Evolutionary conservation across 2,797 vertebrate genomes (phyloP).

Genomic region (Parambassis ranga): DNA sequence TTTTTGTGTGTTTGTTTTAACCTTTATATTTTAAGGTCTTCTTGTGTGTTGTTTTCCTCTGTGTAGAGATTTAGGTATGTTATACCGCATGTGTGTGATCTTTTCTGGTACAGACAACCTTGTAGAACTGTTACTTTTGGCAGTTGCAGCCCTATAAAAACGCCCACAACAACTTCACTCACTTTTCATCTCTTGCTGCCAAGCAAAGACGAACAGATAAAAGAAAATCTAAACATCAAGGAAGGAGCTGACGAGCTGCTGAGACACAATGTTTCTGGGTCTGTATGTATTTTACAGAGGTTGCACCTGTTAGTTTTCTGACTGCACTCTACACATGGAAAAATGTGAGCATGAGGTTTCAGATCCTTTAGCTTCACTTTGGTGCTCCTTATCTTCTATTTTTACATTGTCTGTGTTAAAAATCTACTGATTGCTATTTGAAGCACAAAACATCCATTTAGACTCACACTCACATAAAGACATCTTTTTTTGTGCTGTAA

Average conservation of each 20-base stretch:
- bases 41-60: not conserved
- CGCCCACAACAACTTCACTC: not conserved
- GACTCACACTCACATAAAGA: too few relatives aligned
- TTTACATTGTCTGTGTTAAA: too few relatives aligned
- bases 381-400: too few relatives aligned
- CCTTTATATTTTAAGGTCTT: not conserved
- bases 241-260: constrained; percentile 13
- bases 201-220: constrained; percentile 25
- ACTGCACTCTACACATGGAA: not conserved
- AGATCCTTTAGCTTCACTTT: too few relatives aligned
- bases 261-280: not conserved
- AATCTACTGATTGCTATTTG: too few relatives aligned
- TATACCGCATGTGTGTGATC: not conserved
- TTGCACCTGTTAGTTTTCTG: not conserved
- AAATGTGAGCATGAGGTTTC: too few relatives aligned
- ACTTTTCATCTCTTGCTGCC: constrained; percentile 14
- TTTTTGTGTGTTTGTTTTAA: not conserved
- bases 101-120: not conserved
- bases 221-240: constrained; percentile 28
- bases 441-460: too few relatives aligned
- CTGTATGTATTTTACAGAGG: not conserved
- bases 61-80: not conserved
- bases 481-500: not conserved
- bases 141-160: constrained; percentile 5
- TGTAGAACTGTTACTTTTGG: constrained; percentile 4